Base-by-base conservation (phyloP, 2,888 invertebrate species). In the Dilophus febrilis region DNA sequence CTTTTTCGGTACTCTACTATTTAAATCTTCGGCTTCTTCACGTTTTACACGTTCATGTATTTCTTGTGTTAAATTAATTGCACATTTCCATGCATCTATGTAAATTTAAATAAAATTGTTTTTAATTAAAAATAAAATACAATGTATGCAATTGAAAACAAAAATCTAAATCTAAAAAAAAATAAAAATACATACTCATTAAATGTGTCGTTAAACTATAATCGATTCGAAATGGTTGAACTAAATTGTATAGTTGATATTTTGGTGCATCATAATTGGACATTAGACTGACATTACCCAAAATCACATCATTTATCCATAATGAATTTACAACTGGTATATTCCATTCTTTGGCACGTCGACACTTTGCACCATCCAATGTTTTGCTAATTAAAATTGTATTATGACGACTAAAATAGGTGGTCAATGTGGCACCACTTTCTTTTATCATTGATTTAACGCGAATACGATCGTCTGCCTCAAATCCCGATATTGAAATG, bases 271-370 rank as follows among this genome's bases (percentile, higher is more conserved):
- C 86, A 44, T 76, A 72, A 60, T 85, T 85, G 44, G 80, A 76
- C 31, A 90, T 64, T 0, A 84, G 82, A 45, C 76, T 76, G 58
- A 82, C 75, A 58, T 90, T 84, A 1, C 94, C 94, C 41, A 92
- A 75, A 55, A 92, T 70, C 39, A 95, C 70, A 58, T 95, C 94
- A 28, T 85, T 87, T 46, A 97, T 65, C 94, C 94, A 95, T 48
- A 85, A 78, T 2, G 86, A 80, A 55, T 91, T 95, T 1, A 97
- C 92, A 2, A 88, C 77, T 2, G 88, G 86, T 30, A 84, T 80
- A 51, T 77, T 79, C 88, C 90, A 92, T 56, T 94, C 91, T 37
- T 84, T 72, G 1, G 97, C 95, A 49, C 85, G 85, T 45, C 75
- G 68, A 61, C 79, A 88, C 63, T 97, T 97, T 47, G 70, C 70